A percentile compares a stretch with the other conserved stretches of the same genome.
These are phyloP conservation scores for Dendrolimus houi DNA, from an alignment of 2,888 invertebrate species.

Conservation along the genomic window DNA sequence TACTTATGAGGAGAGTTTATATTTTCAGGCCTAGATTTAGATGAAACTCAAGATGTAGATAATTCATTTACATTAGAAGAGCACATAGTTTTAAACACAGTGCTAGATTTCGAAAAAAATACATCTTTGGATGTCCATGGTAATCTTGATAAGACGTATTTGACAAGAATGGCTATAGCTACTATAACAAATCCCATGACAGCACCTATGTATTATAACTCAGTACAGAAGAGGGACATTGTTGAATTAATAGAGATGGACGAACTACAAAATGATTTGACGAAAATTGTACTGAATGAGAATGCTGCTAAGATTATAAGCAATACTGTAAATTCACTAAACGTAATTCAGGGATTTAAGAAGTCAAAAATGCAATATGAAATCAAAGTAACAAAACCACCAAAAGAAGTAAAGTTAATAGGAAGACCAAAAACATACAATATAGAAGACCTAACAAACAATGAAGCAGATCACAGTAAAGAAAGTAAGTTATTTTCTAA, in stretches of 20 bases:
- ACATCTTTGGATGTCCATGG: constrained; percentile 32
- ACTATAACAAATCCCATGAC: constrained; percentile 29
- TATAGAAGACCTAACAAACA: constrained; percentile 38
- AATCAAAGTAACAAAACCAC: constrained; percentile 7
- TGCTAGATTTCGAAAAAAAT: constrained; percentile 48
- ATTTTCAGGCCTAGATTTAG: constrained; percentile 39
- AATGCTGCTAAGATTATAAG: not conserved
- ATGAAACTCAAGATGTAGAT: constrained; percentile 26
- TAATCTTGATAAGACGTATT: constrained; percentile 46
- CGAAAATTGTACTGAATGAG: not conserved
- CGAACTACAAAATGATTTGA: constrained; percentile 3
- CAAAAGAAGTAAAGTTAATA: constrained; percentile 28
- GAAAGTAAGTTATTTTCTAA: constrained; percentile 40
- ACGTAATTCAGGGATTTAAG: not conserved
- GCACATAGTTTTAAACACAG: constrained; percentile 38
- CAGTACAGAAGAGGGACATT: constrained; percentile 36
- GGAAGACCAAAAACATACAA: constrained; percentile 54
- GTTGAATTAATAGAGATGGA: constrained; percentile 15
- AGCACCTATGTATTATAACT: constrained; percentile 23
- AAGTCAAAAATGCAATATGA: not conserved
- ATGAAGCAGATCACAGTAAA: constrained; percentile 16
- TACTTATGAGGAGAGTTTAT: no score
- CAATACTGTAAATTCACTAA: no score
- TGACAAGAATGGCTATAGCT: constrained; percentile 47
- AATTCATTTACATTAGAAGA: constrained; percentile 40